Percentiles rank a stretch among this genome's conserved stretches.
Evolutionary conservation across 2,888 invertebrate species (phyloP).

Genomic region (Callyntrura sp.): DNA sequence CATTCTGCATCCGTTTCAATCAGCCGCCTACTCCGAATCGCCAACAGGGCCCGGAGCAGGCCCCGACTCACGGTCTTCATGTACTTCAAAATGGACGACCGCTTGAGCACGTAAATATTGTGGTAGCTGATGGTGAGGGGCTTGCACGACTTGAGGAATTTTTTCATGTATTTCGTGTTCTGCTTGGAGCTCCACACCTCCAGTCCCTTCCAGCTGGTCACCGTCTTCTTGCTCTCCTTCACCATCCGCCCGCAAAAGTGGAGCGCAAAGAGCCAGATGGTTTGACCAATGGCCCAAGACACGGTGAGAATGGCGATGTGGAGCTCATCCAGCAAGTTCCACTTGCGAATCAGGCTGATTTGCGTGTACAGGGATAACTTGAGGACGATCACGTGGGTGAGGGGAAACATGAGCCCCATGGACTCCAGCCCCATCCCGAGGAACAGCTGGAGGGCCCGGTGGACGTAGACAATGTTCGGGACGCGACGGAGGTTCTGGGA

Average conservation of each 20-base stretch:
- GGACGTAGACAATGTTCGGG: not conserved
- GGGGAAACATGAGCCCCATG: slow-evolving; percentile 11
- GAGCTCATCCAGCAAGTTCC: not conserved
- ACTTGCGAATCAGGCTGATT: slow-evolving; percentile 6
- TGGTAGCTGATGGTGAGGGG: slow-evolving; percentile 37
- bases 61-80: slow-evolving; percentile 16
- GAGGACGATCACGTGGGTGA: not conserved
- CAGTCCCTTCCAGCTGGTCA: not conserved
- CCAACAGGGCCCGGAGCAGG: slow-evolving; percentile 5
- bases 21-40: not conserved
- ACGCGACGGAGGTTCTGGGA: slow-evolving; percentile 17
- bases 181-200: not conserved
- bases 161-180: not conserved
- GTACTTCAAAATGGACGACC: slow-evolving; percentile 30
- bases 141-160: slow-evolving; percentile 37
- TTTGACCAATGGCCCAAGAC: slow-evolving; percentile 6
- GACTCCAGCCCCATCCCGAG: slow-evolving; percentile 12
- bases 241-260: slow-evolving; percentile 16
- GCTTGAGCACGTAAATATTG: slow-evolving; percentile 34
- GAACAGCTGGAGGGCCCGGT: slow-evolving; percentile 13
- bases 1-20: no score
- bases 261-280: slow-evolving; percentile 11
- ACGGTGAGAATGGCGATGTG: not conserved
- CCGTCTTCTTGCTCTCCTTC: not conserved
- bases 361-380: slow-evolving; percentile 25